Base-by-base conservation (phyloP, 1,140 invertebrate species). In the Pararge aegeria region DNA sequence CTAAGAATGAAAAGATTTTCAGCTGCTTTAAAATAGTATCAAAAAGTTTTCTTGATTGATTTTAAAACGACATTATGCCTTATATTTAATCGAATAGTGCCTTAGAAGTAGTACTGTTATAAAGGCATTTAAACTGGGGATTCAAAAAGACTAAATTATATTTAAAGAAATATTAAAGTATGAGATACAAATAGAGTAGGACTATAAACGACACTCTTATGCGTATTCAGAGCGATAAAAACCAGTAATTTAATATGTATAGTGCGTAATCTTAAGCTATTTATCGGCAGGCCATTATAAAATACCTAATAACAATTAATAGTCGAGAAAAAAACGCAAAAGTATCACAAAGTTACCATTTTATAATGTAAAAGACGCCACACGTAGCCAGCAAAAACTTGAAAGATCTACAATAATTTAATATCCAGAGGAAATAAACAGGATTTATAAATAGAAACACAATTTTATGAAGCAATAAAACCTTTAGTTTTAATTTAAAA, bases 401-500 rank as follows among this genome's bases (percentile, higher is more conserved):
- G 42, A 19, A 46, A 46, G 38, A 20, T 20, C 15, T 20, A 7
- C 19, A 2, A 20, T 7, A 20, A 18, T 19, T 5, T 18, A 5
- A 46, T 16, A 7, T 10, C 13, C 18, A 12, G 6, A 46, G 10
- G 18, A 46, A 46, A 20, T 12, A 42, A 18, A 42, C 38, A 18
- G 15, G 42, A 20, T 46, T 16, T 42, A 16, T 46, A 46, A 20
- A 46, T 46, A 46, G 42, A 46, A 46, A 20, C 16, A 46, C 18
- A 20, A 2, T 46, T 46, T 46, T 46, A 46, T 46, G 13, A 46
- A 20, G 42, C 19, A 20, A 46, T 46, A 19, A 20, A 19, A 46
- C 10, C 19, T 46, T 10, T 20, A 46, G 13, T 18, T 42, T 37
- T n/a, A n/a, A n/a, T n/a, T n/a, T n/a, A n/a, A n/a, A n/a, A n/a